These are phyloP conservation scores for Plodia interpunctella DNA, from an alignment of 1,140 invertebrate genomes.

Conservation along the genomic window DNA sequence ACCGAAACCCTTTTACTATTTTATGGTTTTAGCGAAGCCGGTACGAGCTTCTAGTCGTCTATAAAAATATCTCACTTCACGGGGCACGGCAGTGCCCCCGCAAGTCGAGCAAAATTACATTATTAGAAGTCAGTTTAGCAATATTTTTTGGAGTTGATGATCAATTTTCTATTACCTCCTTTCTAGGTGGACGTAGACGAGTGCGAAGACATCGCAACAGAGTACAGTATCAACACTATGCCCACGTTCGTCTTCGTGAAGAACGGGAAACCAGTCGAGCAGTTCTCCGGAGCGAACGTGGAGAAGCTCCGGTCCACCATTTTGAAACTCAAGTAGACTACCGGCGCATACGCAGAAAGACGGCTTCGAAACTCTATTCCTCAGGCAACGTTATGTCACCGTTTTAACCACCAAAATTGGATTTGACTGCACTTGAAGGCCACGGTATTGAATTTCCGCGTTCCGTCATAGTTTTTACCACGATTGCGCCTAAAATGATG, in stretches of 20 bases:
- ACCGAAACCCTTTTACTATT: too few relatives aligned
- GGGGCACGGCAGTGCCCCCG: too few relatives aligned
- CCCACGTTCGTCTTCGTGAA: slow-evolving; percentile 96
- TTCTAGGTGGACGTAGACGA: slow-evolving; percentile 95
- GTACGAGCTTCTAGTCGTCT: too few relatives aligned
- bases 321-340: slow-evolving; percentile 75
- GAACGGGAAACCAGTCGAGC: slow-evolving; percentile 82
- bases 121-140: not conserved
- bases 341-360: slow-evolving; percentile 27
- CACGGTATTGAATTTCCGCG: not conserved
- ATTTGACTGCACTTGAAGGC: too few relatives aligned
- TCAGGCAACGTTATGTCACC: slow-evolving; percentile 2
- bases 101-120: too few relatives aligned
- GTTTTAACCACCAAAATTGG: too few relatives aligned
- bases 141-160: slow-evolving; percentile 60
- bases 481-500: not conserved
- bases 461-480: not conserved
- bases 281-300: slow-evolving; percentile 89
- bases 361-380: slow-evolving; percentile 11
- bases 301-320: slow-evolving; percentile 83
- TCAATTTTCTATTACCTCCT: slow-evolving; percentile 21
- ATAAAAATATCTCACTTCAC: too few relatives aligned
- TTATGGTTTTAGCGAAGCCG: too few relatives aligned
- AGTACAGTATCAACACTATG: slow-evolving; percentile 92
- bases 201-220: slow-evolving; percentile 87